These are phyloP conservation scores for Lomographa bimaculata DNA, from an alignment of 2,888 invertebrate species.

Conservation along the genomic window DNA sequence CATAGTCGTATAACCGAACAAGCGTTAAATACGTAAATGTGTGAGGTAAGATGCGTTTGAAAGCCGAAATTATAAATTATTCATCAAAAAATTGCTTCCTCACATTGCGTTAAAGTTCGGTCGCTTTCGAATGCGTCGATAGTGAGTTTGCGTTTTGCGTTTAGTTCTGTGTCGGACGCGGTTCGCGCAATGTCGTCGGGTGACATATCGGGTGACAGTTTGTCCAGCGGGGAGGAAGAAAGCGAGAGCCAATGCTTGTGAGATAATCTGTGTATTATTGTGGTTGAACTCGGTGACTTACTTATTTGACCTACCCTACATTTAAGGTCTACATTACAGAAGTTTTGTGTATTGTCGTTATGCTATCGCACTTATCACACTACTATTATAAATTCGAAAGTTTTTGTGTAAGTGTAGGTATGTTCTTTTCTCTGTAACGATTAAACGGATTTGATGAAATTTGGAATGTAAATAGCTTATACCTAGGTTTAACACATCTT, in stretches of 20 bases:
- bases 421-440: too few relatives aligned
- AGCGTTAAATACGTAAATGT: conserved; percentile 35
- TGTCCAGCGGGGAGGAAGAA: conserved; percentile 48
- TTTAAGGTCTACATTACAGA: too few relatives aligned
- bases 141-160: conserved; percentile 40
- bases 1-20: conserved; percentile 23
- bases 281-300: too few relatives aligned
- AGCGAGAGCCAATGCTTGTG: conserved; percentile 50
- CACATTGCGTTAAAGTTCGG: conserved; percentile 30
- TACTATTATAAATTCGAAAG: too few relatives aligned
- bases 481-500: too few relatives aligned
- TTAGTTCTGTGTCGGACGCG: conserved; percentile 52
- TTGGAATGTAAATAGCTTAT: too few relatives aligned
- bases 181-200: conserved; percentile 47
- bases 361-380: too few relatives aligned
- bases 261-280: too few relatives aligned
- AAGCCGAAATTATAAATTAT: conserved; percentile 49
- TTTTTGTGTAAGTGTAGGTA: too few relatives aligned
- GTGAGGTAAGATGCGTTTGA: conserved; percentile 37
- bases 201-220: conserved; percentile 68
- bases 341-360: too few relatives aligned
- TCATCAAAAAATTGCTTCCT: conserved; percentile 45
- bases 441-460: too few relatives aligned
- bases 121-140: conserved; percentile 38
- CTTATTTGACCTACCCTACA: too few relatives aligned